Base-by-base conservation (phyloP, 2,888 invertebrate genomes). In the Pycnomerus fuliginosus region DNA sequence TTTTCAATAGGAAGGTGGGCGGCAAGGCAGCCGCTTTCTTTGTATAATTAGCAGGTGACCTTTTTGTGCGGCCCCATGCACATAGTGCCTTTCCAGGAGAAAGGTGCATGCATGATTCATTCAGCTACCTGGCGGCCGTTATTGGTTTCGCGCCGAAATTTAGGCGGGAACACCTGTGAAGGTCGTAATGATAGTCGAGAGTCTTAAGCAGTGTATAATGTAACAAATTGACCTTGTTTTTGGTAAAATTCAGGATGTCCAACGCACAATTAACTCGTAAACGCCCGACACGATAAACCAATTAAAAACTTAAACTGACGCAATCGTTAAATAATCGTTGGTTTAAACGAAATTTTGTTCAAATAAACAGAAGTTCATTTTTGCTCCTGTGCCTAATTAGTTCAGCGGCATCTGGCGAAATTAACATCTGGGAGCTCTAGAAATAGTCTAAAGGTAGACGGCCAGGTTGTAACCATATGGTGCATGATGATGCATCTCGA, bases 61-160 rank as follows among this genome's bases (percentile, higher is more conserved):
- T 25, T 24, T 24, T 14, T 10, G 15, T 10, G 23, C 34, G 16
- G n/a, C 16, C 10, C 8, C 17, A 31, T 31, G 11, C 24, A 20
- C 30, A 15, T 12, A 30, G 16, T n/a, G n/a, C 13, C 14, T 23
- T 29, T 14, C 16, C 12, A 14, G 23, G 15, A 34, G 38, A 29
- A 28, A 28, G 31, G 31, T 39, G 24, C 39, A 23, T 17, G 2
- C 13, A 10, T 39, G 39, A 39, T 31, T 39, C 39, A 39, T 39
- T 39, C 40, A 33, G 17, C 40, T 17, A 16, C 25, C 32, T 40
- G 33, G 32, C 40, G 32, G 40, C 20, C 15, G n/a, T 14, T 27
- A 10, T 37, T 17, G 3, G 8, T 28, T 37, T 37, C 17, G 50
- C 50, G 50, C 50, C 47, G 48, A 48, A 38, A 44, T 32, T 51